Evolutionary conservation across 2,113 vertebrate genomes (phyloP).

Genomic region (Neogale vison): DNA sequence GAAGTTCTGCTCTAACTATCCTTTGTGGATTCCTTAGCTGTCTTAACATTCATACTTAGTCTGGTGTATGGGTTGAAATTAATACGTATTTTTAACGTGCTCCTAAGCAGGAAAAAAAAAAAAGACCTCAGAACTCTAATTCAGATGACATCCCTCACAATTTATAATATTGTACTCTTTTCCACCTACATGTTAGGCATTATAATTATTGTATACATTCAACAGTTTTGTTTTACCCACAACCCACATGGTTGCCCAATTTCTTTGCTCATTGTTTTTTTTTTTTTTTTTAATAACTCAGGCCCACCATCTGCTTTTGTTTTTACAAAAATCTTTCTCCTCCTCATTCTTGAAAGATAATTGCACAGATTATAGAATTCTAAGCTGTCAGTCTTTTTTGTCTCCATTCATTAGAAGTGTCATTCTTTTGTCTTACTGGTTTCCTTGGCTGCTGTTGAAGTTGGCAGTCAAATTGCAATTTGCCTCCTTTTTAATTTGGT

Average conservation of each 20-base stretch:
- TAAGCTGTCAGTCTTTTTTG: not conserved
- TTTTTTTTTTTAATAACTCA: not conserved
- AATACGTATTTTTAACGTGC: not conserved
- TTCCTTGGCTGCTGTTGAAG: constrained; percentile 10
- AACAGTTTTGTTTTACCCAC: not conserved
- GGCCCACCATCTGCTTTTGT: not conserved
- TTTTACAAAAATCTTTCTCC: constrained; percentile 19
- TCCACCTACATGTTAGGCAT: not conserved
- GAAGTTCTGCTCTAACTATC: not conserved
- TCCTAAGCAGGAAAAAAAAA: not conserved
- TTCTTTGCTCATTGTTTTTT: not conserved
- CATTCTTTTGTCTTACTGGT: not conserved
- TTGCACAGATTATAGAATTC: not conserved
- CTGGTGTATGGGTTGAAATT: not conserved
- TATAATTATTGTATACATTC: not conserved
- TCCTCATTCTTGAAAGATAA: constrained; percentile 45
- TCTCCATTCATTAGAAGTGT: not conserved
- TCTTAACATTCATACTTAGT: not conserved
- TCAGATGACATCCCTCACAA: not conserved
- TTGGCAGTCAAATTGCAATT: not conserved
- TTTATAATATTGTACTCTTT: not conserved
- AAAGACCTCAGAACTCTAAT: not conserved
- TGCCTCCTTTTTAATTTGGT: not conserved
- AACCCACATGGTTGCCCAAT: not conserved
- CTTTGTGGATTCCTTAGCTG: not conserved